A percentile compares a stretch with the other conserved stretches of the same genome.
These are phyloP conservation scores for Chelonia mydas DNA, from an alignment of 2,797 vertebrate species.

Conservation along the genomic window DNA sequence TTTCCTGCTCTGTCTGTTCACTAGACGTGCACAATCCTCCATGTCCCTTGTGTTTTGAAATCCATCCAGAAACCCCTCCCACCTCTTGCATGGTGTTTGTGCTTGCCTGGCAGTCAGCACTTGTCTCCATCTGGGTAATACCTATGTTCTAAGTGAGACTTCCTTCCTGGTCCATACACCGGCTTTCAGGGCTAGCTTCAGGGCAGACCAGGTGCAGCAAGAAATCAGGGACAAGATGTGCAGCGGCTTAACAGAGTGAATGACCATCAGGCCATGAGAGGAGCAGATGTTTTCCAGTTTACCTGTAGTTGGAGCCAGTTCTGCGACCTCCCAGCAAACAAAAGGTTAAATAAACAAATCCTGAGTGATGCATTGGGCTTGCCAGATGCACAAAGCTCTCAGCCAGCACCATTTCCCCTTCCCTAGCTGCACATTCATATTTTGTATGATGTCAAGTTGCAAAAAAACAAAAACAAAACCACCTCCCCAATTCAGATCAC, in stretches of 20 bases:
- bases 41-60: background rate
- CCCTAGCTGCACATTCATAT: conserved; percentile 67
- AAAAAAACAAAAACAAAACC: conserved; percentile 20
- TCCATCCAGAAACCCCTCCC: background rate
- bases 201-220: conserved; percentile 3
- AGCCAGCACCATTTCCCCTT: conserved; percentile 53
- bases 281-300: conserved; percentile 30
- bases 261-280: background rate
- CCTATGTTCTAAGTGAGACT: background rate
- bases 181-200: background rate
- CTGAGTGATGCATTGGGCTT: conserved; percentile 20
- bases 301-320: background rate
- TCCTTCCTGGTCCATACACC: background rate
- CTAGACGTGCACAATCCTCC: fast-evolving
- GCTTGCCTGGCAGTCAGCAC: background rate
- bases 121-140: background rate
- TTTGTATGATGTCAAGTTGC: conserved; percentile 58
- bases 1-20: background rate
- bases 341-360: conserved; percentile 73
- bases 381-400: conserved; percentile 54
- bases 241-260: background rate
- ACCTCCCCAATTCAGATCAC: background rate
- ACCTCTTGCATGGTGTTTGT: background rate
- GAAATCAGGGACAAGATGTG: background rate
- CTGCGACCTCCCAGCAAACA: conserved; percentile 67